Evolutionary conservation across 2,113 vertebrate genomes (phyloP), one percentile per base, ranked within the genome.

Genomic region (Spea multiplicata): DNA sequence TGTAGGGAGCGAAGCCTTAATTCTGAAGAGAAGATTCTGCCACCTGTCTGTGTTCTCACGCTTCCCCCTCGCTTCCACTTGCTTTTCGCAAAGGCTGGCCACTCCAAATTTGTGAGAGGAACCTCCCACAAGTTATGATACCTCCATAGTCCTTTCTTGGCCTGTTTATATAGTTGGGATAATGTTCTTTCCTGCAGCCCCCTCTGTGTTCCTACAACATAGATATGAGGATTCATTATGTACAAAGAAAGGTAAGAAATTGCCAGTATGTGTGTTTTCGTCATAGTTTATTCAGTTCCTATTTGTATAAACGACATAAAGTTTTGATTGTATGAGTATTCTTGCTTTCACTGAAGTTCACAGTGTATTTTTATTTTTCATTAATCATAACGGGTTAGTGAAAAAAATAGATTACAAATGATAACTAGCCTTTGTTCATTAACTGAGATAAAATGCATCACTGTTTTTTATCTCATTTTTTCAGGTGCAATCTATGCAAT

Each of bases 11-110:
- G 17, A 30, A 49, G 48, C 3, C 67, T 10, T 6, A 53, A 16
- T 30, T 3, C 49, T 17, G 30, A 65, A 45, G 57, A 73, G 48
- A 68, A 59, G 30, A 74, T 59, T 59, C 6, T 73, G 65, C 71
- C 78, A 80, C 78, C 78, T 80, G 78, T 50, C 55, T 68, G 16
- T 77, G 12, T 80, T 80, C 78, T 67, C 78, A 80, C 65, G 14
- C 64, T 67, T 52, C 77, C 45, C 46, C 12, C 70, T 44, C 17
- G 57, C 62, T 14, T 67, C 46, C 9, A 30, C 6, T 66, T 66
- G 70, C 30, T 64, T 66, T 61, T 8, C 6, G 8, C 30, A 14
- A 50, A 17, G 46, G 45, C 53, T 30, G 44, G 49, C 48, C 17
- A 14, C 14, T 14, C 30, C n/a, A 14, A 62, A n/a, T 55, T 16